A percentile compares a stretch with the other conserved stretches of the same genome.
These are phyloP conservation scores for Nymphalis urticae DNA, from an alignment of 2,888 invertebrate genomes.

Conservation along the genomic window DNA sequence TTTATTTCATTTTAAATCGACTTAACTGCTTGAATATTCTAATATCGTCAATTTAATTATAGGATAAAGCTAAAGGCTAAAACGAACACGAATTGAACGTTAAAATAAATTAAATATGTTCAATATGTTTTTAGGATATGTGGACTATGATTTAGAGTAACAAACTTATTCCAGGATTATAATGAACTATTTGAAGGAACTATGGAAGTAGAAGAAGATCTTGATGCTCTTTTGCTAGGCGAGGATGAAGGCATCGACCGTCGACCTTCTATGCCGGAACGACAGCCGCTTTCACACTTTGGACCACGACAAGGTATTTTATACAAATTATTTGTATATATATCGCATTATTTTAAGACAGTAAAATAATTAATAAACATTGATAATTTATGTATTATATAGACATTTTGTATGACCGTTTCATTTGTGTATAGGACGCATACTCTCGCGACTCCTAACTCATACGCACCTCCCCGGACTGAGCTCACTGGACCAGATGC, in stretches of 20 bases:
- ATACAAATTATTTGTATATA: neutral
- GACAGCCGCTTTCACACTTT: conserved; percentile 90
- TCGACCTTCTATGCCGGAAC: conserved; percentile 86
- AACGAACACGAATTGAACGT: no score
- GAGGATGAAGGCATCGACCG: conserved; percentile 86
- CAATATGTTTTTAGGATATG: neutral
- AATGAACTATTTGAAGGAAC: conserved; percentile 94
- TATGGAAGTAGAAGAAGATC: conserved; percentile 88
- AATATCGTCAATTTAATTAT: no score
- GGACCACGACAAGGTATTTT: conserved; percentile 88
- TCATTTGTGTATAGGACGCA: conserved; percentile 78
- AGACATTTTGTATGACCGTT: neutral
- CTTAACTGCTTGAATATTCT: no score
- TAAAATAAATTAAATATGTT: no score
- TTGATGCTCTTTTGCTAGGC: conserved; percentile 89
- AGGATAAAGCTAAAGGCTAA: no score
- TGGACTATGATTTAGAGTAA: neutral
- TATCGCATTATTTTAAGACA: neutral
- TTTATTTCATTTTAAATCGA: no score
- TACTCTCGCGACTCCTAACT: conserved; percentile 93
- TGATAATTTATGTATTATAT: no score
- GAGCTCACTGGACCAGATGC: conserved; percentile 99
- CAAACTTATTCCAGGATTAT: conserved; percentile 83
- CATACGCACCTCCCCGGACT: conserved; percentile 97
- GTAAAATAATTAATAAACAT: no score